Percentiles rank a stretch among this genome's conserved stretches.
phyloP scores from a whole-genome alignment of 2,113 vertebrate species.

The Hippoglossus stenolepis region DNA sequence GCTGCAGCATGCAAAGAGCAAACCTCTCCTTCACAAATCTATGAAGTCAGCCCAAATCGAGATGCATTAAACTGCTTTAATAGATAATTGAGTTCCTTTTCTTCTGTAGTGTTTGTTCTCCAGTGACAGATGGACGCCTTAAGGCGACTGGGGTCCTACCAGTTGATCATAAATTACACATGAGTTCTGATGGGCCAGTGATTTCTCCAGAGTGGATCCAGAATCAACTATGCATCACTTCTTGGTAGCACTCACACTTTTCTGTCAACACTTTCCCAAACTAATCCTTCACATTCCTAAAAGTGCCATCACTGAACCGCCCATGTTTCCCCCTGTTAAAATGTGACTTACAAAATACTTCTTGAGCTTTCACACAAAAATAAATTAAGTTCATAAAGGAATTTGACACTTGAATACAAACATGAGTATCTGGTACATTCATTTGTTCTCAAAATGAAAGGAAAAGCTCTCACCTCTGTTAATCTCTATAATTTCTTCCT shows the following conservation, averaged over 20 bases:
- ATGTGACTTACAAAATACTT: neutral
- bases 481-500: conserved; percentile 96
- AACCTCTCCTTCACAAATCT: conserved; percentile 33
- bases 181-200: conserved; percentile 66
- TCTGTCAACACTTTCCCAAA: neutral
- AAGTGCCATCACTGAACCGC: neutral
- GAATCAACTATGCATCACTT: conserved; percentile 51
- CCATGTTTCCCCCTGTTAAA: conserved; percentile 12
- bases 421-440: neutral
- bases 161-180: conserved; percentile 78
- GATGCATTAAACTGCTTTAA: conserved; percentile 68
- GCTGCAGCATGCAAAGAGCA: conserved; percentile 42
- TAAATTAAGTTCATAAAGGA: neutral
- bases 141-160: conserved; percentile 64
- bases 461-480: conserved; percentile 84
- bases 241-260: conserved; percentile 28
- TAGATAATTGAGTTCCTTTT: conserved; percentile 70
- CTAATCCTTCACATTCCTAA: conserved; percentile 8
- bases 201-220: conserved; percentile 55
- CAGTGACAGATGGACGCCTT: conserved; percentile 72
- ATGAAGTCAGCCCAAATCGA: conserved; percentile 60
- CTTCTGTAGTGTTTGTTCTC: conserved; percentile 62
- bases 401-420: neutral
- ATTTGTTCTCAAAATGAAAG: neutral
- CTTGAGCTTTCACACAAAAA: neutral